Base-by-base conservation (phyloP, 1,140 invertebrate genomes). In the Whitmania pigra region DNA sequence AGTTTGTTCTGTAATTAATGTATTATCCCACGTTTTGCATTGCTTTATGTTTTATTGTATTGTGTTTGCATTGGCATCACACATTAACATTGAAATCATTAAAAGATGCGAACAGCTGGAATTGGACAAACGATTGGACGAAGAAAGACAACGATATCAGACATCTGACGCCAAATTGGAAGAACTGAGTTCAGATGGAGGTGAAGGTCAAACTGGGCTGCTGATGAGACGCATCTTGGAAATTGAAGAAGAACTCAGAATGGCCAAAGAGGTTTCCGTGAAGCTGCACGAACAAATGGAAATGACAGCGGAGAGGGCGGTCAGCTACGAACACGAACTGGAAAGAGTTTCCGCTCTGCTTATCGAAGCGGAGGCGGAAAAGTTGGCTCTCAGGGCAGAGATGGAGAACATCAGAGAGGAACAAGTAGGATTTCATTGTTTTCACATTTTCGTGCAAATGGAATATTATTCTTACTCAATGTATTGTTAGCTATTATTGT, bases 221-320 rank as follows among this genome's bases (percentile, higher is more conserved):
- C 78, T 79, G 22, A 75, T 76, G 13, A 67, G 75, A n/a, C 80
- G 80, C 72, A 78, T 82, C 68, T 74, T 78, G 76, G 86, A 89
- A 75, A 80, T 95, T 43, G 92, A 94, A 79, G 88, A 90, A 77
- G 92, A 94, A 79, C 81, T 95, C 20, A 83, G 86, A 22, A 86
- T 91, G 60, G 87, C 91, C 0, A 92, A 89, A 76, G 90, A 93
- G 78, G 86, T 87, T 57, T 82, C 82, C 27, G 79, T 83, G 4
- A 70, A 82, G 73, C 82, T 89, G 67, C 84, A 88, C 74, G 88
- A 86, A 77, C 89, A 92, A 77, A 80, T 92, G 29, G 88, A 91
- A 75, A 86, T 88, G 63, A 84, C 88, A 18, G 89, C 89, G 73
- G 83, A 86, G 27, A 88, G 88, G 76, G 76, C 88, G 2, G 73